These are phyloP conservation scores for Linepithema humile DNA, from an alignment of 1,140 invertebrate genomes.

Conservation along the genomic window DNA sequence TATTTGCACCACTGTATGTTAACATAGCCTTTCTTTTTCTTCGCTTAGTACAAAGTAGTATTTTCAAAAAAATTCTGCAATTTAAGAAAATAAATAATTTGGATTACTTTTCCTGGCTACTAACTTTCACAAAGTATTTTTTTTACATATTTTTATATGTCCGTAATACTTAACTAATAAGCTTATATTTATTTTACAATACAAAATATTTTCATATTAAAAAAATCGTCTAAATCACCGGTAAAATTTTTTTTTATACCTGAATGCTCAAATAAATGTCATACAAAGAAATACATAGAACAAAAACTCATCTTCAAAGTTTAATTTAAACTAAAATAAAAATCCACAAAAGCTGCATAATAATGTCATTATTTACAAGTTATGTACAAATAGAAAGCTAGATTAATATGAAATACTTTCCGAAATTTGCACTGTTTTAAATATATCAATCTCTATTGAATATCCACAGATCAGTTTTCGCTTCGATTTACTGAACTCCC, in stretches of 20 bases:
- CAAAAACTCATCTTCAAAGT: not conserved
- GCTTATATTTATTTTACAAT: too few relatives aligned
- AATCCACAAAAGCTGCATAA: not conserved
- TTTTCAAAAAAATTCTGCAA: not conserved
- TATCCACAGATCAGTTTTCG: too few relatives aligned
- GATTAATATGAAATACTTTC: not conserved
- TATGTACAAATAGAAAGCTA: conserved; percentile 3
- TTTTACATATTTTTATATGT: not conserved
- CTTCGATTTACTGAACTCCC: too few relatives aligned
- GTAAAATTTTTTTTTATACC: too few relatives aligned
- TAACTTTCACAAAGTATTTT: not conserved
- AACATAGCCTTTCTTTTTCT: not conserved
- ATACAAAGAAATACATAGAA: not conserved
- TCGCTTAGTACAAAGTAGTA: not conserved
- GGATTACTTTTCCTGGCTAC: too few relatives aligned
- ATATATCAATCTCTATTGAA: too few relatives aligned
- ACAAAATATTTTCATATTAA: too few relatives aligned
- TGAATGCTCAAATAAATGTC: too few relatives aligned
- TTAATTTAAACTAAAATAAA: conserved; percentile 8
- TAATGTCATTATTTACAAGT: conserved; percentile 13
- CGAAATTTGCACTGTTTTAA: not conserved
- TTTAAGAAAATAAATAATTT: not conserved
- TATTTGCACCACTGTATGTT: too few relatives aligned
- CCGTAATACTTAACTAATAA: not conserved
- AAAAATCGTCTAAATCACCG: too few relatives aligned